phyloP scores from a whole-genome alignment of 2,113 vertebrate species.

The Oncorhynchus mykiss region DNA sequence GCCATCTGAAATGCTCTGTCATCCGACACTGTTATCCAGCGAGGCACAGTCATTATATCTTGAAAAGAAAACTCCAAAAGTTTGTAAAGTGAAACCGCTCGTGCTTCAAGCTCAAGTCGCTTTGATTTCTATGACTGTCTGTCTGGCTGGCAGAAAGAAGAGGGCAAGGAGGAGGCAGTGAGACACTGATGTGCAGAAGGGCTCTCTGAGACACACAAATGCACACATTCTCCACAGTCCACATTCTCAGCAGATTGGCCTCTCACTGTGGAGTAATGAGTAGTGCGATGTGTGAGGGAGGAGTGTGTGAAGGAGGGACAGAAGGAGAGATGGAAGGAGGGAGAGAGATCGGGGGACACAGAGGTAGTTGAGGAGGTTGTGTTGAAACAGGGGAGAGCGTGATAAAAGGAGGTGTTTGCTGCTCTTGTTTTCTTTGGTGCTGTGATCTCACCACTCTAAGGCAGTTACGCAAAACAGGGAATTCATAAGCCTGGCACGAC shows the following conservation, averaged over 20 bases:
- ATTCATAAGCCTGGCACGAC: slow-evolving; percentile 57
- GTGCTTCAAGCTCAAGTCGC: slow-evolving; percentile 9
- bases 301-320: slow-evolving; percentile 53
- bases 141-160: slow-evolving; percentile 29
- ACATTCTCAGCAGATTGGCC: slow-evolving; percentile 48
- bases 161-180: slow-evolving; percentile 25
- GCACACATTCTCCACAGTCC: neutral
- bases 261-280: slow-evolving; percentile 54
- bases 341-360: slow-evolving; percentile 32
- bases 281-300: slow-evolving; percentile 59
- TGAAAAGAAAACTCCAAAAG: slow-evolving; percentile 16
- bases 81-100: slow-evolving; percentile 34
- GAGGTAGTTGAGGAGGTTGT: slow-evolving; percentile 57
- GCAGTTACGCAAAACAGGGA: slow-evolving; percentile 30
- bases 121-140: slow-evolving; percentile 39
- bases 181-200: slow-evolving; percentile 42
- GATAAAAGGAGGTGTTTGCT: slow-evolving; percentile 35
- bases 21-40: neutral
- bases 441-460: slow-evolving; percentile 17
- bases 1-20: slow-evolving; percentile 10
- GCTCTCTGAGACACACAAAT: slow-evolving; percentile 28
- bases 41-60: neutral
- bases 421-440: slow-evolving; percentile 15
- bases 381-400: slow-evolving; percentile 37
- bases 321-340: slow-evolving; percentile 14